Percentiles rank a stretch among this genome's conserved stretches.
Conservation (phyloP, 2,888 invertebrate genomes). For the Eretmocerus hayati region DNA sequence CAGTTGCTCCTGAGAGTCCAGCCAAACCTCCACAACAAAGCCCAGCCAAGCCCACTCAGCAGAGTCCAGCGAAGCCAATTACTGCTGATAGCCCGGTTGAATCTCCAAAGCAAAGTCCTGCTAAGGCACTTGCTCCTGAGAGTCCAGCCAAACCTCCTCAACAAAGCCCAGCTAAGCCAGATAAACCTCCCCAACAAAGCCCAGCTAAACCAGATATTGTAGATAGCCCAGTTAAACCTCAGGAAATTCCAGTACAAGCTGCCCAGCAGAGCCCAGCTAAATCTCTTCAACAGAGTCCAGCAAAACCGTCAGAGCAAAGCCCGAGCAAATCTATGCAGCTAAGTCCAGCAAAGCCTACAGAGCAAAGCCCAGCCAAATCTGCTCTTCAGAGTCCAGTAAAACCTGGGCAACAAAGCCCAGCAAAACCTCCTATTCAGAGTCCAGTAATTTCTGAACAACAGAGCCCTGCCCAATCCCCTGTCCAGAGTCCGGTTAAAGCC, state of each 20-base stretch:
- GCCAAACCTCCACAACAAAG: not conserved
- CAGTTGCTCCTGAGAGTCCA: slow-evolving; percentile 1
- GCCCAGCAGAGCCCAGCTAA: slow-evolving; percentile 1
- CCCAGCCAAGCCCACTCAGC: slow-evolving; percentile 4
- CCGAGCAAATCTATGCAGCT: not conserved
- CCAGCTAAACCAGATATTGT: not conserved
- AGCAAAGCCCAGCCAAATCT: slow-evolving; percentile 8
- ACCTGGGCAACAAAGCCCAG: not conserved
- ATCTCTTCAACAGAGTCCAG: slow-evolving; percentile 4
- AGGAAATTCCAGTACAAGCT: slow-evolving; percentile 8
- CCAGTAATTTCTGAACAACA: not conserved
- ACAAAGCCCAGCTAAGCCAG: slow-evolving; percentile 7
- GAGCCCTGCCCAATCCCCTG: slow-evolving; percentile 4
- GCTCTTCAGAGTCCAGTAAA: slow-evolving; percentile 4
- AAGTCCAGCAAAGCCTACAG: not conserved
- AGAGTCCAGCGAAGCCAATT: not conserved
- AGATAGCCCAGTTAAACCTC: slow-evolving; percentile 4
- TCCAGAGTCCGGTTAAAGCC: slow-evolving; percentile 4
- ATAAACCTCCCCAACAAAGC: not conserved
- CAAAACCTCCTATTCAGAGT: not conserved
- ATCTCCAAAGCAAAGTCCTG: slow-evolving; percentile 3
- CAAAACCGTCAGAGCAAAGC: not conserved
- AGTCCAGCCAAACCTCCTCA: slow-evolving; percentile 1
- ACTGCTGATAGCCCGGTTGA: slow-evolving; percentile 7
- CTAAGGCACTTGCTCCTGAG: not conserved